phyloP scores from a whole-genome alignment of 2,888 invertebrate genomes.

The Cantharis rustica region DNA sequence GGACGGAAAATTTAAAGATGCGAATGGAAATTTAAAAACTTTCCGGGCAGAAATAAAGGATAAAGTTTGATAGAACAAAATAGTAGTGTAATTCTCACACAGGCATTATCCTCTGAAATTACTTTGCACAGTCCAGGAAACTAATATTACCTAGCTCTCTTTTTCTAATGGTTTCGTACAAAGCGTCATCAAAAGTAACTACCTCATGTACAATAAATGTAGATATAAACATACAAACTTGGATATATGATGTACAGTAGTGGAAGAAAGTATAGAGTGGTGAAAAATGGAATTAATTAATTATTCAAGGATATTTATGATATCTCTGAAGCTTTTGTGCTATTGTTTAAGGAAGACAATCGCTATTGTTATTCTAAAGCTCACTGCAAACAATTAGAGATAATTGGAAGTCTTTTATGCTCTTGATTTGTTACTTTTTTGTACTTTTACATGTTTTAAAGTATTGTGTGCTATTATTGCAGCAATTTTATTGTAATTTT shows the following conservation, averaged over 20 bases:
- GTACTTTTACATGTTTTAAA: slow-evolving; percentile 19
- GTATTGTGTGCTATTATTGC: background rate
- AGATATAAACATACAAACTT: slow-evolving; percentile 46
- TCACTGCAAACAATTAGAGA: slow-evolving; percentile 44
- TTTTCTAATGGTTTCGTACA: slow-evolving; percentile 34
- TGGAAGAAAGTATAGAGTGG: slow-evolving; percentile 41
- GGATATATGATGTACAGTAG: slow-evolving; percentile 37
- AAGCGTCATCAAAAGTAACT: slow-evolving; percentile 49
- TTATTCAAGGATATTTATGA: slow-evolving; percentile 42
- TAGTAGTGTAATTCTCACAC: slow-evolving; percentile 50
- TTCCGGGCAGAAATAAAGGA: slow-evolving; percentile 26
- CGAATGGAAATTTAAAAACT: slow-evolving; percentile 12
- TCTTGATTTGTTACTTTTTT: slow-evolving; percentile 41
- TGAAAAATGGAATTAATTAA: slow-evolving; percentile 45
- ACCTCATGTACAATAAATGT: slow-evolving; percentile 48
- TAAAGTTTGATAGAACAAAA: slow-evolving; percentile 39
- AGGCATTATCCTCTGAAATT: slow-evolving; percentile 52
- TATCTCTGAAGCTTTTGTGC: slow-evolving; percentile 42
- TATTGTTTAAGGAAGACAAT: slow-evolving; percentile 47
- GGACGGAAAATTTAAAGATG: background rate
- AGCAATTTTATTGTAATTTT: background rate
- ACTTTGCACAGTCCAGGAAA: slow-evolving; percentile 49
- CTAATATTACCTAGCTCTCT: slow-evolving; percentile 48
- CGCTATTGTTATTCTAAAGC: slow-evolving; percentile 46
- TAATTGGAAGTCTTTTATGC: slow-evolving; percentile 48